Conservation (phyloP, 2,797 vertebrate species). For the Phoebastria nigripes region DNA sequence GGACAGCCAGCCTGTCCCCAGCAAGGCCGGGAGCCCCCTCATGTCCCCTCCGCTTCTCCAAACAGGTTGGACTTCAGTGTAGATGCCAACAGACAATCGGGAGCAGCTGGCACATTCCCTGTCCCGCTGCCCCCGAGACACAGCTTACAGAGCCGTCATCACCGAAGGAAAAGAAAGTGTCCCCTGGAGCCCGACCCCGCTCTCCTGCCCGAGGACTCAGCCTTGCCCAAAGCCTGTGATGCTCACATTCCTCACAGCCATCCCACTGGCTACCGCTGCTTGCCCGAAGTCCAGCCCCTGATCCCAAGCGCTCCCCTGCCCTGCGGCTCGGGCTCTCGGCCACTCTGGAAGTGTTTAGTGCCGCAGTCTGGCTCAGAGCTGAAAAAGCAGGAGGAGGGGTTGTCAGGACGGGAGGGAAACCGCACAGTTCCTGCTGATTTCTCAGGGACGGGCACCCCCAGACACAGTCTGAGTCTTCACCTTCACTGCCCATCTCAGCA, state of each 20-base stretch:
- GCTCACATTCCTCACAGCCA: conserved; percentile 77
- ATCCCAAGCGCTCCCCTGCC: conserved; percentile 75
- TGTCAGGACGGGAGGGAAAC: conserved; percentile 69
- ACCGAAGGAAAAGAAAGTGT: conserved; percentile 78
- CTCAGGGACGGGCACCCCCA: conserved; percentile 60
- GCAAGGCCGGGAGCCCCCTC: conserved; percentile 56
- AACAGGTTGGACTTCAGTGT: conserved; percentile 55
- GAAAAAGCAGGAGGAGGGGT: conserved; percentile 75
- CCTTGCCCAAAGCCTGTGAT: conserved; percentile 77
- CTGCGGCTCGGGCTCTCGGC: conserved; percentile 73
- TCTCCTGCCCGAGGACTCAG: conserved; percentile 80
- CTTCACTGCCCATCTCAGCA: conserved; percentile 83
- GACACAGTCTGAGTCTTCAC: conserved; percentile 69
- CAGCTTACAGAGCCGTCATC: conserved; percentile 60
- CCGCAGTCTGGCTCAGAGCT: conserved; percentile 78
- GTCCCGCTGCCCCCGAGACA: conserved; percentile 10
- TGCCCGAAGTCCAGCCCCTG: conserved; percentile 78
- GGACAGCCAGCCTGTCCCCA: conserved; percentile 68
- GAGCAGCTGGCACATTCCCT: neutral
- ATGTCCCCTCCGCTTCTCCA: conserved; percentile 3
- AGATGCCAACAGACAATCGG: conserved; percentile 39
- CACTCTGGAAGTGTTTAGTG: conserved; percentile 85
- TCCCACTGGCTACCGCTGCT: conserved; percentile 76
- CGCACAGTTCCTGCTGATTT: conserved; percentile 21
- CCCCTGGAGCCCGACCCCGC: conserved; percentile 71